Conservation (phyloP, 2,113 vertebrate genomes). For the Eulacestoma nigropectus region DNA sequence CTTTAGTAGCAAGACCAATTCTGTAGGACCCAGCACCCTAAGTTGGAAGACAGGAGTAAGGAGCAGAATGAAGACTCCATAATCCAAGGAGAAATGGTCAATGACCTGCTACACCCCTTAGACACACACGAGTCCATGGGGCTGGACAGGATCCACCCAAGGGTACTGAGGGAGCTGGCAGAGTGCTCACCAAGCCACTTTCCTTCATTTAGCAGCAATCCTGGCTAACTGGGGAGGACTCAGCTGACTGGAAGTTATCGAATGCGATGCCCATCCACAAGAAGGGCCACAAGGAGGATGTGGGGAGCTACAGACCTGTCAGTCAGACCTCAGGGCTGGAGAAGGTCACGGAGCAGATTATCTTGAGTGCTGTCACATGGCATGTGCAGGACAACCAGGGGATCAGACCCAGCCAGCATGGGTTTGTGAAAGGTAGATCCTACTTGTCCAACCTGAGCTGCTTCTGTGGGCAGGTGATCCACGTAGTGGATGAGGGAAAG, state of each 20-base stretch:
- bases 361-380: neutral
- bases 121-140: neutral
- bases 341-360: neutral
- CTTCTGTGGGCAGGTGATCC: neutral
- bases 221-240: neutral
- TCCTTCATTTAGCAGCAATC: neutral
- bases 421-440: neutral
- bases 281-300: neutral
- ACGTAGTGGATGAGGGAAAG: neutral
- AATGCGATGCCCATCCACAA: neutral
- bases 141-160: neutral
- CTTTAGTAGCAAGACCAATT: neutral
- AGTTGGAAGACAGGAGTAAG: neutral
- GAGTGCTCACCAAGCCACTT: neutral
- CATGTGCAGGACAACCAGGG: accelerated
- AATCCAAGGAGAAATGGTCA: neutral
- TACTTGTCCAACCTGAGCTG: neutral
- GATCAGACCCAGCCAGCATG: neutral
- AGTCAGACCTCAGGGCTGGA: neutral
- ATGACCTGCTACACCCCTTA: neutral
- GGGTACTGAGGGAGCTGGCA: neutral
- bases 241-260: neutral
- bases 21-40: neutral
- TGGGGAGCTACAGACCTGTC: neutral
- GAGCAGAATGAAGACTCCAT: neutral